These are phyloP conservation scores for Loriculus beryllinus DNA, from an alignment of 2,797 vertebrate species.

Conservation along the genomic window DNA sequence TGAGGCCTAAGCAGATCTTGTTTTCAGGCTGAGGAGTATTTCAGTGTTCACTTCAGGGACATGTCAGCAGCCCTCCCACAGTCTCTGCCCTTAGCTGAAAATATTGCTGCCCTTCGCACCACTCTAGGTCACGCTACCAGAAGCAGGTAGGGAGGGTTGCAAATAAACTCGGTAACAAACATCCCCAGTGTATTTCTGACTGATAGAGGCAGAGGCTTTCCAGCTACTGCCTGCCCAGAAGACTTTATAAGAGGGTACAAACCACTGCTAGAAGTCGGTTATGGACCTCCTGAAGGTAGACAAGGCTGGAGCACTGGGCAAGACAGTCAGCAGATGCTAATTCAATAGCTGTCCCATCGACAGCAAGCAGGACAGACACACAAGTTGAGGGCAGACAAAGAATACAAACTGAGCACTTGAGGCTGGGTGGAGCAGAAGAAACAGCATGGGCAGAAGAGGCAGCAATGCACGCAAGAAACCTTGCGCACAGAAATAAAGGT, in stretches of 20 bases:
- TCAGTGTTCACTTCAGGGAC: background rate
- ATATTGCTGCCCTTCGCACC: background rate
- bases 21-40: background rate
- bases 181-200: background rate
- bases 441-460: background rate
- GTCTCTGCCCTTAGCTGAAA: background rate
- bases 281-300: background rate
- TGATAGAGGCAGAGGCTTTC: background rate
- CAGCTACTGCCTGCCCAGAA: background rate
- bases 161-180: background rate
- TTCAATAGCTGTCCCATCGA: background rate
- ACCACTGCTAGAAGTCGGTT: background rate
- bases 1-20: background rate
- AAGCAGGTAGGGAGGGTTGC: background rate
- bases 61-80: background rate
- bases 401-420: background rate
- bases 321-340: background rate
- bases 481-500: background rate
- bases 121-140: background rate
- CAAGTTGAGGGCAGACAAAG: background rate
- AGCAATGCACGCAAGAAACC: background rate
- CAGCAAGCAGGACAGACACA: fast-evolving
- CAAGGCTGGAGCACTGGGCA: background rate
- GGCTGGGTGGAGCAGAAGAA: background rate
- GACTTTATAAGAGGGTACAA: background rate